phyloP scores from a whole-genome alignment of 2,113 vertebrate genomes.

The Pogonocichla stellata region DNA sequence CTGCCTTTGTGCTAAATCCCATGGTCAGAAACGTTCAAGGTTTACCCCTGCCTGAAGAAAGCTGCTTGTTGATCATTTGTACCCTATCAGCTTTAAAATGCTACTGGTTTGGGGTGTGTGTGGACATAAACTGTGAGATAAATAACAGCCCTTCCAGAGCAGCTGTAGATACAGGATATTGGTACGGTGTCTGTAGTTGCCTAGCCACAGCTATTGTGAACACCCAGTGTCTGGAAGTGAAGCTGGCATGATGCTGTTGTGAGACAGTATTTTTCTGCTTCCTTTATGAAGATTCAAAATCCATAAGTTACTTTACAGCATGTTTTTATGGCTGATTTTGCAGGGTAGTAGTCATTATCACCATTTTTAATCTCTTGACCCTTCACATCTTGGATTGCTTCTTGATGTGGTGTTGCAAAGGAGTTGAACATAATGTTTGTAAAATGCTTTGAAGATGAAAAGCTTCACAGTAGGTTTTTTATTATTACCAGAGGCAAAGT shows the following conservation, averaged over 20 bases:
- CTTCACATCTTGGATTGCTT: background rate
- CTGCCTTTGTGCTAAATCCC: background rate
- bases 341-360: background rate
- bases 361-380: constrained; percentile 17
- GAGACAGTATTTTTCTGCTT: background rate
- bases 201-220: background rate
- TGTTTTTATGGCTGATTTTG: constrained; percentile 7
- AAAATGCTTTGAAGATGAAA: constrained; percentile 53
- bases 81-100: background rate
- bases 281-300: background rate
- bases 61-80: background rate
- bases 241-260: background rate
- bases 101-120: background rate
- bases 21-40: background rate
- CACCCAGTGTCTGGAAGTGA: background rate
- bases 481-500: constrained; percentile 47
- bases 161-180: background rate
- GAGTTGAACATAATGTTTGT: background rate
- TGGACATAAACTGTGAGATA: background rate
- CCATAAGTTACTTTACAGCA: background rate
- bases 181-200: background rate
- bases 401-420: constrained; percentile 18
- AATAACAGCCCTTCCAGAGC: background rate
- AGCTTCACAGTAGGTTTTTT: constrained; percentile 31
- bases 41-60: background rate